Percentiles rank a stretch among this genome's conserved stretches.
Conservation (phyloP, 2,888 invertebrate species). For the Eupithecia abbreviata region DNA sequence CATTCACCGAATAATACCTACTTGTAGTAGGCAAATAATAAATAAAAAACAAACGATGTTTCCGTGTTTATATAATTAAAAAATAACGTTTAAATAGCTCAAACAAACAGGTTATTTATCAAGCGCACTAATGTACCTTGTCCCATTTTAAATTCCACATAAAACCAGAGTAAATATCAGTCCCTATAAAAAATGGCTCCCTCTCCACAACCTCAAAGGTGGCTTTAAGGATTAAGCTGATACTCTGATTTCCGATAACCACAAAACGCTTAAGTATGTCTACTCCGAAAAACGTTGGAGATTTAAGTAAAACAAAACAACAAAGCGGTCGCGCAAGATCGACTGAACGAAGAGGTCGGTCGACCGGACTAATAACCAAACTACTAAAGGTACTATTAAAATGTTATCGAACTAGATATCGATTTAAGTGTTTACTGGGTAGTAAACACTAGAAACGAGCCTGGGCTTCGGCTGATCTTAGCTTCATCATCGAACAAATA, state of each 20-base stretch:
- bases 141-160: not conserved
- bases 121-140: too few relatives aligned
- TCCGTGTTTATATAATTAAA: too few relatives aligned
- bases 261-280: not conserved
- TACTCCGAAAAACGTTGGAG: not conserved
- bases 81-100: too few relatives aligned
- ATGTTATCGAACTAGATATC: not conserved
- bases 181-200: not conserved
- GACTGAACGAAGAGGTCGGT: not conserved
- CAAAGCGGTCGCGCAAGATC: not conserved
- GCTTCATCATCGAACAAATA: not conserved
- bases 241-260: conserved; percentile 2
- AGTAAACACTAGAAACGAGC: too few relatives aligned
- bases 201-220: conserved; percentile 1
- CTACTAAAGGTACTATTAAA: not conserved
- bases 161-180: not conserved
- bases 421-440: too few relatives aligned
- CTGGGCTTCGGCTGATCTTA: not conserved
- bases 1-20: too few relatives aligned
- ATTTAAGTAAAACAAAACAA: not conserved
- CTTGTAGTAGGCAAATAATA: too few relatives aligned
- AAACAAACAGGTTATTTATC: not conserved
- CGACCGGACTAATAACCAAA: not conserved
- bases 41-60: too few relatives aligned
- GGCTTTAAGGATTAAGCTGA: not conserved